Evolutionary conservation across 1,140 invertebrate genomes (phyloP), one percentile per base, ranked within the genome.

Genomic region (Harlomillsia oculata): DNA sequence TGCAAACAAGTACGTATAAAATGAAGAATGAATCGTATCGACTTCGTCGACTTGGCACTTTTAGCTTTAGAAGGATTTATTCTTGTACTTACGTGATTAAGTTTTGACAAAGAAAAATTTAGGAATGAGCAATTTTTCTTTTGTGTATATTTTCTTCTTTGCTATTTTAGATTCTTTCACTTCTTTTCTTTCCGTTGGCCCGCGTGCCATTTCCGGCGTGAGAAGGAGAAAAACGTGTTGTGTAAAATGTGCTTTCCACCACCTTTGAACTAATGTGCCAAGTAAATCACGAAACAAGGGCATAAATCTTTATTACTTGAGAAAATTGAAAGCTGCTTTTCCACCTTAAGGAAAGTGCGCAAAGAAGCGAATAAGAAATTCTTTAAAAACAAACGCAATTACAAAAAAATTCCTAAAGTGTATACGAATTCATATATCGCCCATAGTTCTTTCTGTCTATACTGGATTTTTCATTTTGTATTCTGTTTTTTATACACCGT

Each of bases 231-330:
- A 34, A 34, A 14, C n/a, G n/a, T n/a, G n/a, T n/a, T n/a, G n/a
- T n/a, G n/a, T n/a, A n/a, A n/a, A n/a, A n/a, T n/a, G n/a, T n/a
- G n/a, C n/a, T n/a, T n/a, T n/a, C n/a, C n/a, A n/a, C n/a, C n/a
- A n/a, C n/a, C n/a, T n/a, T n/a, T n/a, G 34, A 50, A 30, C 48
- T 50, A 50, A 50, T 50, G 32, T 20, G 23, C 21, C 26, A 50
- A 50, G 48, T 50, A 50, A 50, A 50, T 50, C 48, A 50, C 48
- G 48, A 50, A 50, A 36, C 32, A 50, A 36, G 25, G 39, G 48
- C 48, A 50, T 50, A 50, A 50, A 50, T 50, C 48, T 50, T 37
- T 50, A 50, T 50, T 50, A 50, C 28, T 36, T 18, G 30, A 26
- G 48, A 50, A 50, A 50, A 50, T 50, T 39, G 48, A 50, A 50